Base-by-base conservation (phyloP, 2,113 vertebrate genomes). In the Syngnathus scovelli region DNA sequence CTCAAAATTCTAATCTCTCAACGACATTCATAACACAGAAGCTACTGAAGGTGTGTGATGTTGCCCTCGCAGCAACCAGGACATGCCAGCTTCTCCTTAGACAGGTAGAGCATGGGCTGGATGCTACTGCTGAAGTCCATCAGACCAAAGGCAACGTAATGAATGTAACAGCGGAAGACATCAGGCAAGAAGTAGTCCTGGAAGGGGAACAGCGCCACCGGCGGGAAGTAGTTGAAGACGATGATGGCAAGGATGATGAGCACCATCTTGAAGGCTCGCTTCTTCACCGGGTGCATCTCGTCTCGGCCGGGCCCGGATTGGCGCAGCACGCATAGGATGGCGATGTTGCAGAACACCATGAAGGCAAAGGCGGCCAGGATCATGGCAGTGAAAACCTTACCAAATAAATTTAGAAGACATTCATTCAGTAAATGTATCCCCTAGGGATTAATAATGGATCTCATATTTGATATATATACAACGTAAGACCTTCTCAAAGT, bases 41-140 rank as follows among this genome's bases (percentile, higher is more conserved):
- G 13, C 41, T 62, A 62, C 27, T 48, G 60, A 27, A 13, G 59
- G 16, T 62, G 64, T 8, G 15, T 71, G 0, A 6, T 3, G 11
- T 66, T 33, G 13, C 66, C 61, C 56, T 70, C 66, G 39, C 76
- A 87, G 48, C 86, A 84, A 33, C 52, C 70, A 15, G 46, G 27
- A 51, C 49, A 41, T 0, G 63, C 71, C 38, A 83, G 39, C 54
- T 81, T 88, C 37, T 85, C 86, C 56, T 83, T 90, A 10, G 86
- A 90, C 66, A 92, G 78, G 64, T 92, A 92, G 19, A 92, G 87
- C 74, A 90, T 33, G 0, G 92, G 90, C 69, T 92, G 90, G 48
- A 92, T 90, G 85, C 83, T 91, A 86, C 90, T 91, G 75, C 92
- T 92, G 66, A 92, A 85, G 85, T 92, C 85, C 90, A 92, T 90